Evolutionary conservation across 92 coral and sea anemone species (phyloP).

Genomic region (Phenganax marumi): DNA sequence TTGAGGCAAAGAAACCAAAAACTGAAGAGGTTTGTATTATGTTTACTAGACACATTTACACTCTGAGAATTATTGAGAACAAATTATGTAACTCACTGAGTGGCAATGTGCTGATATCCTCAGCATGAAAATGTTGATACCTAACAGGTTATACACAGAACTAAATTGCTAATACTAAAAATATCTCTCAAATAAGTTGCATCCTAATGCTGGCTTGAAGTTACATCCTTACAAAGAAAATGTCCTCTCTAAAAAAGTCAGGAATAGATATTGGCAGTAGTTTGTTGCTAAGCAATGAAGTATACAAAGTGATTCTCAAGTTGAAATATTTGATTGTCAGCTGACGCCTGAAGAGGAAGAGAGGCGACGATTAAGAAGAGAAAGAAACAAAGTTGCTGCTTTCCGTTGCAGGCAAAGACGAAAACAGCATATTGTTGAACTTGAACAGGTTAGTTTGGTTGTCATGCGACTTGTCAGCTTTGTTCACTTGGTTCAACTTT

Average conservation of each 20-base stretch:
- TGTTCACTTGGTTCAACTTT: too few species aligned
- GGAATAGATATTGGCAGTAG: not conserved
- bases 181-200: too few species aligned
- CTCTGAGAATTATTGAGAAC: too few species aligned
- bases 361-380: slow-evolving; percentile 79
- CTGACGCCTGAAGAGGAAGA: slow-evolving; percentile 86
- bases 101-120: too few species aligned
- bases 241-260: not conserved
- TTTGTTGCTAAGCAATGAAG: not conserved
- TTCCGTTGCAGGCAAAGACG: slow-evolving; percentile 91
- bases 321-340: slow-evolving; percentile 39
- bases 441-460: slow-evolving; percentile 67
- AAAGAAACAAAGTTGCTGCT: slow-evolving; percentile 93
- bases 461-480: not conserved
- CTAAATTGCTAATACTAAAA: too few species aligned
- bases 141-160: not conserved
- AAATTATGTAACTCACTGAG: too few species aligned
- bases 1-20: slow-evolving; percentile 74
- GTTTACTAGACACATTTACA: not conserved
- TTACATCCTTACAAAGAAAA: too few species aligned
- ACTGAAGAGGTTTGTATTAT: slow-evolving; percentile 61
- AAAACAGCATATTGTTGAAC: slow-evolving; percentile 80
- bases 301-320: not conserved
- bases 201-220: too few species aligned
- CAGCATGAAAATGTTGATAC: too few species aligned